Conservation (phyloP, 2,113 vertebrate species). For the Damaliscus lunatus region DNA sequence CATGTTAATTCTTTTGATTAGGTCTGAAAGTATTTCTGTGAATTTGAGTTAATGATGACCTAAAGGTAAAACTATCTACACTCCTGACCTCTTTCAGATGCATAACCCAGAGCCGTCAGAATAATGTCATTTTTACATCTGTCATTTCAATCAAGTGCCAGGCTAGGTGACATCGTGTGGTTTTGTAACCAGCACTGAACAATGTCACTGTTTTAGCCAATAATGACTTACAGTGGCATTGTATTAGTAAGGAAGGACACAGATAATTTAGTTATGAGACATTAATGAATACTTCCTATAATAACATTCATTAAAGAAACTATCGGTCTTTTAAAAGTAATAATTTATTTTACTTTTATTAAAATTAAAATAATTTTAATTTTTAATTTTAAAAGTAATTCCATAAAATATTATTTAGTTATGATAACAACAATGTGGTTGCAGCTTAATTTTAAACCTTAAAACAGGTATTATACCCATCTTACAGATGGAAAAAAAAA, state of each 20-base stretch:
- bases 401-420: neutral
- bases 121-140: slow-evolving; percentile 8
- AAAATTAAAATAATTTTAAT: neutral
- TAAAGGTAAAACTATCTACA: slow-evolving; percentile 5
- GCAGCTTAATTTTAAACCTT: neutral
- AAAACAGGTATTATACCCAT: neutral
- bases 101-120: neutral
- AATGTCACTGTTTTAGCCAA: neutral
- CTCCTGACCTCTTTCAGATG: slow-evolving; percentile 25
- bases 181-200: neutral
- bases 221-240: neutral
- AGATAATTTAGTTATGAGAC: neutral
- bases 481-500: neutral
- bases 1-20: neutral
- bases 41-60: slow-evolving; percentile 19
- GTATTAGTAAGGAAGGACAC: neutral
- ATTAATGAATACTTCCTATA: neutral
- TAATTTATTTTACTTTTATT: neutral
- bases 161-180: neutral
- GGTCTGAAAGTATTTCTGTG: neutral
- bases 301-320: neutral
- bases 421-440: neutral
- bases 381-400: neutral
- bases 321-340: neutral
- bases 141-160: slow-evolving; percentile 33